phyloP scores from a whole-genome alignment of 2,888 invertebrate genomes.

The Chymomyza procnemis region DNA sequence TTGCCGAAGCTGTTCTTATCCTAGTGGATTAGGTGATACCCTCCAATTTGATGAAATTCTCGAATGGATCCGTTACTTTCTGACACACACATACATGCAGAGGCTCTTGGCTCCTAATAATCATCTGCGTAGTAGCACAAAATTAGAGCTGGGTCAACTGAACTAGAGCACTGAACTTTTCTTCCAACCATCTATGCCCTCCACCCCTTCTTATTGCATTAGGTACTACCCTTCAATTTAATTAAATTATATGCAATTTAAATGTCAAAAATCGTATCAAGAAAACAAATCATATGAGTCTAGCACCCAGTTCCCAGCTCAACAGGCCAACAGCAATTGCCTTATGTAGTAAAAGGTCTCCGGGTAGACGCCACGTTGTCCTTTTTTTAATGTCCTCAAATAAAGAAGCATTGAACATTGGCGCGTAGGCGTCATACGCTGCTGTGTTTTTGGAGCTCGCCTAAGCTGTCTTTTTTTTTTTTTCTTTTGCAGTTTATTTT shows the following conservation, averaged over 20 bases:
- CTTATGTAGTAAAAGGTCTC: neutral
- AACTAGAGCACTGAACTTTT: no score
- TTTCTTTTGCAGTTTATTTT: neutral
- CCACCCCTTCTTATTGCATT: no score
- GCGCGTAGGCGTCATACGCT: slow-evolving; percentile 9
- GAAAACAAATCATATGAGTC: neutral
- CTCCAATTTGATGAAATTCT: no score
- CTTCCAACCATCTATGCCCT: no score
- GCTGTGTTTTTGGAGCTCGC: neutral
- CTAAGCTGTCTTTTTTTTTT: neutral
- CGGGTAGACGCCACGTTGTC: neutral
- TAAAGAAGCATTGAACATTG: slow-evolving; percentile 12
- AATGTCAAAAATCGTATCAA: neutral
- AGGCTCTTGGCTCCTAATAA: no score
- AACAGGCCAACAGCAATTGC: slow-evolving; percentile 1
- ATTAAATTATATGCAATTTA: neutral
- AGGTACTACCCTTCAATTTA: neutral
- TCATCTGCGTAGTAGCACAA: no score
- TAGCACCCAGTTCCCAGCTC: neutral
- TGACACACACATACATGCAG: no score
- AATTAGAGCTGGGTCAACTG: no score
- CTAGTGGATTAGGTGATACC: no score
- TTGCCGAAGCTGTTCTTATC: no score
- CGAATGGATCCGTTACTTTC: no score
- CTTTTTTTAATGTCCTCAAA: neutral